A percentile compares a stretch with the other conserved stretches of the same genome.
Conservation (phyloP, 1,140 invertebrate species). For the Formica selysi region DNA sequence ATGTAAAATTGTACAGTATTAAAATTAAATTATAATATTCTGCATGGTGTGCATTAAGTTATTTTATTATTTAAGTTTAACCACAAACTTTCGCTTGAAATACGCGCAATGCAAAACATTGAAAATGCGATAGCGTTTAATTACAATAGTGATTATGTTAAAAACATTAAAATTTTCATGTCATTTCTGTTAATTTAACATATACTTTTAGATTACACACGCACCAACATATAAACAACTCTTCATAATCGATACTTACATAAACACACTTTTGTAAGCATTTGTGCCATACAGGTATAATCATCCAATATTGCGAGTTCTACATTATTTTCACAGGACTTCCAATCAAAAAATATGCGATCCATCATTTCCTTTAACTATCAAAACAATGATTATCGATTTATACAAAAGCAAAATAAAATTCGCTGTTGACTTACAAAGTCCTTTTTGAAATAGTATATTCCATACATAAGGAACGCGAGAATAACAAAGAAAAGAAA, state of each 20-base stretch:
- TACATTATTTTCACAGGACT: background rate
- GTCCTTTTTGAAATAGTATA: background rate
- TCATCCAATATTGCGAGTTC: conserved; percentile 36
- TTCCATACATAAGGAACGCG: background rate
- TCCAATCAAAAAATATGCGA: background rate
- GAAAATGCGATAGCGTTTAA: too few relatives aligned
- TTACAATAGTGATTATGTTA: too few relatives aligned
- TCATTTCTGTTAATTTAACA: too few relatives aligned
- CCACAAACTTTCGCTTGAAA: too few relatives aligned
- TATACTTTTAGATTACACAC: too few relatives aligned
- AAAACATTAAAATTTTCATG: too few relatives aligned
- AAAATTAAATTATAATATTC: too few relatives aligned
- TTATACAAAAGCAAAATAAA: background rate
- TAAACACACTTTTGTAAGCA: background rate
- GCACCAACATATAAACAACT: too few relatives aligned
- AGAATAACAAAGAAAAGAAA: background rate
- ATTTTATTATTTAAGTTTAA: too few relatives aligned
- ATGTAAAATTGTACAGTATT: too few relatives aligned
- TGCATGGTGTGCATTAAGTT: too few relatives aligned
- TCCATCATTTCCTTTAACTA: conserved; percentile 19
- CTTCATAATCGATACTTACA: background rate
- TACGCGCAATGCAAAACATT: too few relatives aligned
- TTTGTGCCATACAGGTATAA: background rate
- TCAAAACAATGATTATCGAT: background rate
- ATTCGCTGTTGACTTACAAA: background rate